phyloP scores from a whole-genome alignment of 2,888 invertebrate species.

The Agrilus biguttatus region DNA sequence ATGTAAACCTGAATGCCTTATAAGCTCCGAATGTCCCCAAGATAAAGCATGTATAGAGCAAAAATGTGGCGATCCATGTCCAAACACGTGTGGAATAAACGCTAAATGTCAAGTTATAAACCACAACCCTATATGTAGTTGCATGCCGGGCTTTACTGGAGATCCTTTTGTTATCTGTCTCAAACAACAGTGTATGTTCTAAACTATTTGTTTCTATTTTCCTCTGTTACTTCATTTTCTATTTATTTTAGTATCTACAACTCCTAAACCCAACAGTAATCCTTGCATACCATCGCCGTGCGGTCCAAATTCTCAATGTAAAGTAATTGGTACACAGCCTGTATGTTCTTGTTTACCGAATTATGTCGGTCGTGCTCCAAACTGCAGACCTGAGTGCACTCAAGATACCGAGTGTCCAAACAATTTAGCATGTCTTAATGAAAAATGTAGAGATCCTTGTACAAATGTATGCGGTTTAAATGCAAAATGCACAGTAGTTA shows the following conservation, averaged over 20 bases:
- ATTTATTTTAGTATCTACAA: slow-evolving; percentile 28
- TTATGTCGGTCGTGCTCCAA: slow-evolving; percentile 72
- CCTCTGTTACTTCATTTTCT: slow-evolving; percentile 8
- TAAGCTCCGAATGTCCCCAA: slow-evolving; percentile 50
- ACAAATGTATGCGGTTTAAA: slow-evolving; percentile 64
- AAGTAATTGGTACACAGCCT: slow-evolving; percentile 65
- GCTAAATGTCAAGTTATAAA: slow-evolving; percentile 52
- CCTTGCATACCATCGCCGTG: slow-evolving; percentile 73
- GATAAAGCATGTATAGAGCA: slow-evolving; percentile 46
- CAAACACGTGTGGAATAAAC: slow-evolving; percentile 48
- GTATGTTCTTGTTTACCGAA: slow-evolving; percentile 71
- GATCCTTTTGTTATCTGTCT: slow-evolving; percentile 45
- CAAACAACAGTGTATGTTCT: slow-evolving; percentile 10
- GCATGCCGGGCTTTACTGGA: slow-evolving; percentile 44
- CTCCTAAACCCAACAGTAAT: slow-evolving; percentile 34
- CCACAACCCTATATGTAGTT: slow-evolving; percentile 55
- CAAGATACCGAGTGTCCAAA: slow-evolving; percentile 69
- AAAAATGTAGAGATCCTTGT: slow-evolving; percentile 74
- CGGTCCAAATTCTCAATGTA: slow-evolving; percentile 70
- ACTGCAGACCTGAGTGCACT: slow-evolving; percentile 73
- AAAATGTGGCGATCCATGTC: slow-evolving; percentile 52
- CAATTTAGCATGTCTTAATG: slow-evolving; percentile 66
- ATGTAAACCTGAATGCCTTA: slow-evolving; percentile 51
- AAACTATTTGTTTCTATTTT: slow-evolving; percentile 4
- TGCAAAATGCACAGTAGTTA: slow-evolving; percentile 70